phyloP scores from a whole-genome alignment of 2,888 invertebrate genomes.

The Xylocampa areola region DNA sequence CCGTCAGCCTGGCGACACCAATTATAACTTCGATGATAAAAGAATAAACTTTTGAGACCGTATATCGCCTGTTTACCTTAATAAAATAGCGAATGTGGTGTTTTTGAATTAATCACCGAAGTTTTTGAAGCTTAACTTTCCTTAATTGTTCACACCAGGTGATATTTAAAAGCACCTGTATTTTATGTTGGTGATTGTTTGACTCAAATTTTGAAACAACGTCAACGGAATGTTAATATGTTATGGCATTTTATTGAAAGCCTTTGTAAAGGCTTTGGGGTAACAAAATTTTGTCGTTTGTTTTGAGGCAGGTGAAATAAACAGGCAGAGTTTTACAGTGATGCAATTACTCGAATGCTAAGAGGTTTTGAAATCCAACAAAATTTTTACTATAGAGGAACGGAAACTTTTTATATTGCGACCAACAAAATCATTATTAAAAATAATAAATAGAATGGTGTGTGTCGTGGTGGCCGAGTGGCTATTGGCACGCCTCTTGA shows the following conservation, averaged over 20 bases:
- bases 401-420: too few species aligned
- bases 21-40: conserved; percentile 34
- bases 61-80: conserved; percentile 24
- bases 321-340: not conserved
- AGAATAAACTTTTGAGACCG: conserved; percentile 28
- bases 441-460: too few species aligned
- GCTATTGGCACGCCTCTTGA: too few species aligned
- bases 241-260: conserved; percentile 21
- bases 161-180: conserved; percentile 48
- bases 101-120: conserved; percentile 49
- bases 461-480: too few species aligned
- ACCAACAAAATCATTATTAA: too few species aligned
- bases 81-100: conserved; percentile 29
- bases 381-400: too few species aligned
- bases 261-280: conserved; percentile 1
- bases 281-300: not conserved
- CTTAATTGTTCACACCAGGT: conserved; percentile 52
- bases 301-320: not conserved
- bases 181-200: conserved; percentile 40
- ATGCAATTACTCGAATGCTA: not conserved
- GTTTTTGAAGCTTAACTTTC: conserved; percentile 40
- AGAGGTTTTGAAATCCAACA: too few species aligned
- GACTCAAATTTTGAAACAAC: conserved; percentile 10
- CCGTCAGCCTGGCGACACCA: conserved; percentile 5
- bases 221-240: conserved; percentile 30